Evolutionary conservation across 2,113 vertebrate species (phyloP).

Genomic region (Acrocephalus arundinaceus): DNA sequence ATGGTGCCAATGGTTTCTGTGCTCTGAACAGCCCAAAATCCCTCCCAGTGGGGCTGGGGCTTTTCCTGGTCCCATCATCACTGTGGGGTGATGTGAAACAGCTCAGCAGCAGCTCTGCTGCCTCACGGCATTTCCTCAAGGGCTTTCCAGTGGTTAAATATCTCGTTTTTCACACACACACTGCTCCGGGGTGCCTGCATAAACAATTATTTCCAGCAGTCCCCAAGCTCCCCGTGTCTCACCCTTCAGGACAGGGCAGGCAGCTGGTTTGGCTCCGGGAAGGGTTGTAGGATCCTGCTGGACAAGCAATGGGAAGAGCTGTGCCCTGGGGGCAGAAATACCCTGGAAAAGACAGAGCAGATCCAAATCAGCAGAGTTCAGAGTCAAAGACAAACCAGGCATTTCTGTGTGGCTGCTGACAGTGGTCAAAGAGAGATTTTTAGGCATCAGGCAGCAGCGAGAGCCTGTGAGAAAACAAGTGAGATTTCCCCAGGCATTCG

Average conservation of each 20-base stretch:
- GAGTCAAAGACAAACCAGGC: fast-evolving
- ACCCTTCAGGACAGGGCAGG: constrained; percentile 85
- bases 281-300: constrained; percentile 80
- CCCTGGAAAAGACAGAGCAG: constrained; percentile 68
- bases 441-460: too few species aligned
- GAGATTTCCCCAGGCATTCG: too few species aligned
- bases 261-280: constrained; percentile 75
- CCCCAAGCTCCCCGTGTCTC: neutral
- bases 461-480: too few species aligned
- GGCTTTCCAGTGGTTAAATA: neutral
- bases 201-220: neutral
- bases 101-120: neutral
- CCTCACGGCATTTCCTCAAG: neutral
- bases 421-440: too few species aligned
- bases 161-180: neutral
- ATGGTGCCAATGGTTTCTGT: neutral
- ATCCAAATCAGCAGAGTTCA: neutral
- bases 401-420: too few species aligned
- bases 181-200: neutral
- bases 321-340: constrained; percentile 86
- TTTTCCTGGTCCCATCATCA: neutral
- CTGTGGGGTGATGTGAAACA: neutral
- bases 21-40: neutral
- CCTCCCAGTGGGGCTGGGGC: neutral
- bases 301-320: constrained; percentile 77